Percentiles rank a stretch among this genome's conserved stretches.
These are phyloP conservation scores for Portevinia maculata DNA, from an alignment of 2,888 invertebrate genomes.

Conservation along the genomic window DNA sequence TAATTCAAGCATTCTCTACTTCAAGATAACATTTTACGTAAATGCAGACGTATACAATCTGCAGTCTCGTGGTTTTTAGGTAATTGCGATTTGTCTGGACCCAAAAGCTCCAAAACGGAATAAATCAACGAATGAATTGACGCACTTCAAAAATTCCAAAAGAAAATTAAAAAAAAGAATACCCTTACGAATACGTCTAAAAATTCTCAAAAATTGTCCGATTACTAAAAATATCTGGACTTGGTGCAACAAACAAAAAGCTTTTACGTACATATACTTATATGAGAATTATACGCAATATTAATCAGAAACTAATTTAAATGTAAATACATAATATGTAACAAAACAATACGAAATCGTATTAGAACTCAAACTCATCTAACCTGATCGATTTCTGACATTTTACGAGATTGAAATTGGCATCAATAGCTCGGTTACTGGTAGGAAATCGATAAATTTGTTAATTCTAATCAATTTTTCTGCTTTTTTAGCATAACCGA, in stretches of 20 bases:
- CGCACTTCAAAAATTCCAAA: not conserved
- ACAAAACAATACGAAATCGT: constrained; percentile 24
- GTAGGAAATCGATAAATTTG: constrained; percentile 14
- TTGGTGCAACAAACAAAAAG: not conserved
- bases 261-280: constrained; percentile 5
- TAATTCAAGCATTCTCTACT: too few relatives aligned
- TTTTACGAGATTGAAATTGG: constrained; percentile 57
- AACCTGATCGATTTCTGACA: constrained; percentile 77
- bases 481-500: constrained; percentile 61
- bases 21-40: too few relatives aligned
- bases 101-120: too few relatives aligned
- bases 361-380: constrained; percentile 73
- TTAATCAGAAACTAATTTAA: constrained; percentile 5
- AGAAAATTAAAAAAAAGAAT: constrained; percentile 9
- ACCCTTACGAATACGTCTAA: not conserved
- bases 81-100: too few relatives aligned
- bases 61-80: too few relatives aligned
- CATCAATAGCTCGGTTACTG: constrained; percentile 66
- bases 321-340: constrained; percentile 29
- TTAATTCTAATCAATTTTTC: constrained; percentile 42
- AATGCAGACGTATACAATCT: too few relatives aligned
- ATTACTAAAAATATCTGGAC: constrained; percentile 31
- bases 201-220: constrained; percentile 8
- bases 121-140: too few relatives aligned
- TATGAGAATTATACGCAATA: constrained; percentile 31